A percentile compares a stretch with the other conserved stretches of the same genome.
Conservation (phyloP, 2,113 vertebrate genomes). For the Butorides virescens region DNA sequence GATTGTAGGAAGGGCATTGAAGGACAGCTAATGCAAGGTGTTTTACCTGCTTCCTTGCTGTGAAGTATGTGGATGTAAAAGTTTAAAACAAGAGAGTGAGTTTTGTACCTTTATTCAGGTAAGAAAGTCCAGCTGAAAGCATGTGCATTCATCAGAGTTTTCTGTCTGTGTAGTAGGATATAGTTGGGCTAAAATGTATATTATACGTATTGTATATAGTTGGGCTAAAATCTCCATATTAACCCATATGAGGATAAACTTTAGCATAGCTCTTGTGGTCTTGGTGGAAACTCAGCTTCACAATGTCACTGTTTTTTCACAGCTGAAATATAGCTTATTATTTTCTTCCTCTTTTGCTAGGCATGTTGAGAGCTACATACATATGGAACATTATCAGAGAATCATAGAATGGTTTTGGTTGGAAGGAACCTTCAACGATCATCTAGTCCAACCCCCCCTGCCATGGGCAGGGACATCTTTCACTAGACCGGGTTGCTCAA, state of each 20-base stretch:
- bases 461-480: background rate
- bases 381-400: background rate
- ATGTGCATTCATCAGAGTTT: background rate
- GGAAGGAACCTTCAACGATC: rapidly evolving
- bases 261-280: background rate
- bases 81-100: background rate
- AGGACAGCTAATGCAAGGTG: background rate
- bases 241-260: background rate
- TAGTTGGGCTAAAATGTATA: background rate
- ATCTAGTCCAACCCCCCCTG: too few species aligned
- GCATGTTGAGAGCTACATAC: background rate
- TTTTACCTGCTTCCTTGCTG: background rate
- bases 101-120: background rate
- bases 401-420: background rate
- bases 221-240: background rate
- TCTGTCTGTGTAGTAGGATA: background rate
- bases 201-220: background rate
- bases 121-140: background rate
- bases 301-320: background rate
- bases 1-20: background rate
- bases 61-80: background rate
- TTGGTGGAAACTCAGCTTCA: background rate
- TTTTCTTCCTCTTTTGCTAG: background rate
- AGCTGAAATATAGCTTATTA: background rate
- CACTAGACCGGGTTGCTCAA: background rate